phyloP scores from a whole-genome alignment of 2,797 vertebrate species.

The Botia almorhae region DNA sequence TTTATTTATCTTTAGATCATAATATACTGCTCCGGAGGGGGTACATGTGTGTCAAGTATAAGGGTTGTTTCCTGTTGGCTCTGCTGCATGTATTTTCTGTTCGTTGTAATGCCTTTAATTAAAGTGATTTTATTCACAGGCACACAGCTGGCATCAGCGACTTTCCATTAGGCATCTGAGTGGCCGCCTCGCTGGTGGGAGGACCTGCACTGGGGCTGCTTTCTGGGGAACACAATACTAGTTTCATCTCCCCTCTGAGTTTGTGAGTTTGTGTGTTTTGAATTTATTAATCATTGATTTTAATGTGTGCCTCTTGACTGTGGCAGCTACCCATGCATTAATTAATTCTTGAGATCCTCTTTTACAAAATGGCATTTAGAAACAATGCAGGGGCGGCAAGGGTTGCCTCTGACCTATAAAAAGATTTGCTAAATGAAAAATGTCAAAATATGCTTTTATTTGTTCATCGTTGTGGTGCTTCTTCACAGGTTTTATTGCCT shows the following conservation, averaged over 20 bases:
- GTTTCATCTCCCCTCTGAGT: slow-evolving; percentile 86
- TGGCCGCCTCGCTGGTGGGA: slow-evolving; percentile 80
- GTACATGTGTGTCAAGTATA: slow-evolving; percentile 68
- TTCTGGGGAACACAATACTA: slow-evolving; percentile 82
- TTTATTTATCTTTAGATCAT: slow-evolving; percentile 73
- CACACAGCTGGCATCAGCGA: slow-evolving; percentile 84
- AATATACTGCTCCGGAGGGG: slow-evolving; percentile 64
- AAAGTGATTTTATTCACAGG: slow-evolving; percentile 88
- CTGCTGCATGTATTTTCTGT: slow-evolving; percentile 77
- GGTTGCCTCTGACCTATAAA: slow-evolving; percentile 85
- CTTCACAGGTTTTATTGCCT: slow-evolving; percentile 72
- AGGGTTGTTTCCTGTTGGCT: slow-evolving; percentile 79
- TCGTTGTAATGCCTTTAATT: slow-evolving; percentile 87
- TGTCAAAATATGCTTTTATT: slow-evolving; percentile 86
- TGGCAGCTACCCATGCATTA: slow-evolving; percentile 83
- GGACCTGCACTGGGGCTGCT: slow-evolving; percentile 81
- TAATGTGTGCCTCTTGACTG: slow-evolving; percentile 85
- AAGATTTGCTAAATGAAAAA: slow-evolving; percentile 79
- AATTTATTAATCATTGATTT: slow-evolving; percentile 90
- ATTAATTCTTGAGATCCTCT: slow-evolving; percentile 81
- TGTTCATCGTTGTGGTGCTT: slow-evolving; percentile 73
- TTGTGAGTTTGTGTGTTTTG: slow-evolving; percentile 89
- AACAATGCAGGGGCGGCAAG: slow-evolving; percentile 82
- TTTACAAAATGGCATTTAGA: slow-evolving; percentile 85
- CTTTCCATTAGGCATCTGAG: slow-evolving; percentile 86